Evolutionary conservation across 2,888 invertebrate species (phyloP).

Genomic region (Napeogenes inachia): DNA sequence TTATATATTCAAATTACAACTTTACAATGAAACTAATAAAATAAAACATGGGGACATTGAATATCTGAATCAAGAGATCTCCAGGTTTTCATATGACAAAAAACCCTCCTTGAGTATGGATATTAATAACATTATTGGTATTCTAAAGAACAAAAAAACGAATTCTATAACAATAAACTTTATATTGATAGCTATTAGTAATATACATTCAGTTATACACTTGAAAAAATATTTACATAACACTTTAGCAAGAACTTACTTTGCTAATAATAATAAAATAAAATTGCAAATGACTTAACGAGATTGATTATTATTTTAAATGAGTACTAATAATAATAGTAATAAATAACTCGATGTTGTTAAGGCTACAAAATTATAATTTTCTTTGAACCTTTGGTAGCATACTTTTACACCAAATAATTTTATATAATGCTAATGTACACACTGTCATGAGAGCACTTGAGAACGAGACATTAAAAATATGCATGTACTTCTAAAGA

Average conservation of each 20-base stretch:
- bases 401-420: background rate
- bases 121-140: background rate
- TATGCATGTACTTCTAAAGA: too few relatives aligned
- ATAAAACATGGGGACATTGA: too few relatives aligned
- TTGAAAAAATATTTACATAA: conserved; percentile 43
- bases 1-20: too few relatives aligned
- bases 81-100: too few relatives aligned
- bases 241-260: conserved; percentile 21
- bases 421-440: background rate
- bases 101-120: background rate
- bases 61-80: too few relatives aligned
- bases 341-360: too few relatives aligned
- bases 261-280: conserved; percentile 12
- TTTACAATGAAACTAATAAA: too few relatives aligned
- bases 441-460: background rate
- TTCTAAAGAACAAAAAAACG: conserved; percentile 40
- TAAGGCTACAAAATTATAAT: too few relatives aligned
- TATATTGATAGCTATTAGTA: conserved; percentile 62
- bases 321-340: background rate
- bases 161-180: conserved; percentile 64
- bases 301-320: background rate
- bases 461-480: background rate
- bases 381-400: background rate
- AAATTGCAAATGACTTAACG: conserved; percentile 4
- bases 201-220: conserved; percentile 48